Conservation (phyloP, 2,888 invertebrate genomes). For the Tillus elongatus region DNA sequence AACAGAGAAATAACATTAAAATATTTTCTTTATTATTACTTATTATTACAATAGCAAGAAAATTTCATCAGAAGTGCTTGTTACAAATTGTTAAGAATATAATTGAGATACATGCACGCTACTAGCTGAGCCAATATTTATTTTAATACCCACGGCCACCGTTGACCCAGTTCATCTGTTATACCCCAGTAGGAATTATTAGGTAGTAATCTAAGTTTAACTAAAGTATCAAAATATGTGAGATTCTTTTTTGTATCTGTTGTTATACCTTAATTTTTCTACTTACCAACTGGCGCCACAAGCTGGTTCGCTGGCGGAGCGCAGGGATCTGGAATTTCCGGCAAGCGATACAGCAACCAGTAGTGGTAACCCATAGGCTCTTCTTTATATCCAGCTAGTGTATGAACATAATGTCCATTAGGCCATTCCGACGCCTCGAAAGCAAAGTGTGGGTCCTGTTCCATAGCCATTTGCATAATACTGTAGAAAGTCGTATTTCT, state of each 20-base stretch:
- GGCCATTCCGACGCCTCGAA: slow-evolving; percentile 77
- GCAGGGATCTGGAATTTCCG: slow-evolving; percentile 68
- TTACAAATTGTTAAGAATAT: no score
- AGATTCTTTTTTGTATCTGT: not conserved
- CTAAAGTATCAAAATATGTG: no score
- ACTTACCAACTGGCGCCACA: slow-evolving; percentile 78
- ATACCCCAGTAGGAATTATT: not conserved
- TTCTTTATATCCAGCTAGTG: slow-evolving; percentile 69
- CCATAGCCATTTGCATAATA: slow-evolving; percentile 73
- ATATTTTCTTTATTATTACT: not conserved
- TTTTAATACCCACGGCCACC: no score
- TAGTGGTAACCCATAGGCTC: slow-evolving; percentile 81
- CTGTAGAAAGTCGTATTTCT: slow-evolving; percentile 56
- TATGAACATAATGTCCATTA: slow-evolving; percentile 86
- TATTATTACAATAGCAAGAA: slow-evolving; percentile 1
- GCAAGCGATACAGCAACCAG: slow-evolving; percentile 78
- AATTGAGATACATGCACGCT: no score
- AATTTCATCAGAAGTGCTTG: no score
- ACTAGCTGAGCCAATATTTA: no score
- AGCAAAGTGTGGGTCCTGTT: slow-evolving; percentile 56
- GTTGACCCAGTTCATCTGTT: no score
- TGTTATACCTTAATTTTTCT: not conserved
- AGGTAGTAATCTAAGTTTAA: no score
- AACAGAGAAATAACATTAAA: slow-evolving; percentile 32
- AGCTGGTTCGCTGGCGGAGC: slow-evolving; percentile 79